phyloP scores from a whole-genome alignment of 2,888 invertebrate species.

The Spilosoma lubricipeda region DNA sequence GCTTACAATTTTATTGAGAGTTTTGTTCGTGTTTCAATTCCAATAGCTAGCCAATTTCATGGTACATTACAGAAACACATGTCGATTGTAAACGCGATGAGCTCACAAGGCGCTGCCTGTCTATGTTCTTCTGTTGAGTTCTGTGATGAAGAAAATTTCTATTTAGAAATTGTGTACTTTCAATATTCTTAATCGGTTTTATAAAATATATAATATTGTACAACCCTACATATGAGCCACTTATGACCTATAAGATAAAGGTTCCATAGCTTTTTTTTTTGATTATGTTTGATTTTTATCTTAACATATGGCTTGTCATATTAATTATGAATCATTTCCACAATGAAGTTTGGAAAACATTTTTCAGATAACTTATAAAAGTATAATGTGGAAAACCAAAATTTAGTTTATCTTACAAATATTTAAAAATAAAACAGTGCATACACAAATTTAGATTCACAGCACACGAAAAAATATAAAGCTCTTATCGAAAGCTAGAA shows the following conservation, averaged over 20 bases:
- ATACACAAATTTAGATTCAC: not conserved
- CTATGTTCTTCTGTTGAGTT: slow-evolving; percentile 35
- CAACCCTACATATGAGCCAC: not conserved
- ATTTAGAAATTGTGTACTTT: slow-evolving; percentile 5
- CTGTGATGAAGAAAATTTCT: slow-evolving; percentile 14
- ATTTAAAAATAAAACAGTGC: not conserved
- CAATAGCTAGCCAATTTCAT: slow-evolving; percentile 59
- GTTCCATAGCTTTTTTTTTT: not conserved
- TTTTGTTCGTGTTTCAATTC: slow-evolving; percentile 51
- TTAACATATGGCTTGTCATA: no score
- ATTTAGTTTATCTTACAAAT: not conserved
- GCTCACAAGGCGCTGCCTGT: slow-evolving; percentile 32
- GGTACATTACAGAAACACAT: slow-evolving; percentile 56
- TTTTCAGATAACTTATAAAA: not conserved
- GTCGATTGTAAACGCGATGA: slow-evolving; percentile 40
- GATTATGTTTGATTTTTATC: no score
- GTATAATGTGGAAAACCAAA: no score
- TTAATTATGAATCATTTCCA: no score
- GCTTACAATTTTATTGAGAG: slow-evolving; percentile 45
- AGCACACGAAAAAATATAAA: slow-evolving; percentile 15
- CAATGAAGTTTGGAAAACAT: no score
- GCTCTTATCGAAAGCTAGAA: slow-evolving; percentile 42
- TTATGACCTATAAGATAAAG: not conserved
- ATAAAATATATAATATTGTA: not conserved
- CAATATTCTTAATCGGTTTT: not conserved